Base-by-base conservation (phyloP, 2,888 invertebrate genomes). In the Suillia variegata region DNA sequence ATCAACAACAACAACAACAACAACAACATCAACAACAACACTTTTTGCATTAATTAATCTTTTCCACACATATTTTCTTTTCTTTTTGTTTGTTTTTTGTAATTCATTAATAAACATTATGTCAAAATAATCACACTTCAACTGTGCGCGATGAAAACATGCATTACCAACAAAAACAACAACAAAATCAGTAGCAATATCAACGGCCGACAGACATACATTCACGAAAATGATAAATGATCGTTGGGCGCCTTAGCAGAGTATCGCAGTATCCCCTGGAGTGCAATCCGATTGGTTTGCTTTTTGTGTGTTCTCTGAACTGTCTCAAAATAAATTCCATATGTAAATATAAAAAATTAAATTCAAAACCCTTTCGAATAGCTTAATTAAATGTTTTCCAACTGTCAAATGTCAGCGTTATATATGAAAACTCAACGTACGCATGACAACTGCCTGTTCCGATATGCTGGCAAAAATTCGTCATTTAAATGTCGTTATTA, bases 401-500 rank as follows among this genome's bases (percentile, higher is more conserved):
- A 26, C 61, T 18, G 49, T 5, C 33, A 13, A 52, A 55, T 47
- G 53, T 54, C 62, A 59, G 53, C n/a, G 34, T 52, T 53, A 54
- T 42, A 33, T 48, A 56, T 56, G 49, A 49, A 56, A 58, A 33
- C 53, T 58, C 54, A 56, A 22, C 53, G 51, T 47, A 34, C n/a
- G 22, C 26, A 5, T 57, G 52, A 53, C 57, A 48, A 34, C 48
- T 45, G 45, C 3, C n/a, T n/a, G 6, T 45, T 45, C 10, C 17
- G 38, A n/a, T 26, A 26, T 6, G 10, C 13, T 50, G 48, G 33
- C 26, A 33, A 49, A 60, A 58, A 58, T 61, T 61, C 56, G 63
- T 62, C 64, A 76, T 73, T 71, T 68, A 67, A 71, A 73, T 71
- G 71, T 69, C 73, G 70, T 74, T 77, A 74, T 75, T 75, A 76